Evolutionary conservation across 2,113 vertebrate genomes (phyloP).

Genomic region (Myrmecobius fasciatus): DNA sequence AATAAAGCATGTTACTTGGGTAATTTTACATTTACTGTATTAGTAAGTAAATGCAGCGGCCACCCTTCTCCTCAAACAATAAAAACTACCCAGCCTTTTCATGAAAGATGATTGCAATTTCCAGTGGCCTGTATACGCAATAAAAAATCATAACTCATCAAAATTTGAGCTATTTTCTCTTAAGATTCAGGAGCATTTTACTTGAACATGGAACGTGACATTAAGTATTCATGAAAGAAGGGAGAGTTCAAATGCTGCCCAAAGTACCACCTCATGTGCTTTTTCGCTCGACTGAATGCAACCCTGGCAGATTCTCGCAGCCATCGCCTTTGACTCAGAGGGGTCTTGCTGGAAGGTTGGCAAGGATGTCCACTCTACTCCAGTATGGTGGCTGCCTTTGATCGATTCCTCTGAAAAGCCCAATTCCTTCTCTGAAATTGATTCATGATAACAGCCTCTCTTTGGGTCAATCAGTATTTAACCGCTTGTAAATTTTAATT

Average conservation of each 20-base stretch:
- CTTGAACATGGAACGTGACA: constrained; percentile 74
- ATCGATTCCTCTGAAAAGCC: constrained; percentile 65
- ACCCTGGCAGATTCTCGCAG: constrained; percentile 48
- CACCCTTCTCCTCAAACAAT: constrained; percentile 75
- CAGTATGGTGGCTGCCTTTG: constrained; percentile 61
- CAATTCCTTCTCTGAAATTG: constrained; percentile 72
- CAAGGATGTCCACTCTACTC: background rate
- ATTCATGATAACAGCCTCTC: constrained; percentile 79
- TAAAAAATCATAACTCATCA: constrained; percentile 82
- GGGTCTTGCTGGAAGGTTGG: constrained; percentile 14
- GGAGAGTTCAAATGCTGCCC: constrained; percentile 73
- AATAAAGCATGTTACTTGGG: constrained; percentile 76
- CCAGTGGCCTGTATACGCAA: constrained; percentile 73
- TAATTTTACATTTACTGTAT: constrained; percentile 78
- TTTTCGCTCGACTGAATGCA: constrained; percentile 80
- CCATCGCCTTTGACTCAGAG: constrained; percentile 36
- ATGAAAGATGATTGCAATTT: constrained; percentile 86
- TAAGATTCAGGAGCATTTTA: constrained; percentile 78
- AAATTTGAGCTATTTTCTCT: constrained; percentile 85
- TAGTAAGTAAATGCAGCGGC: constrained; percentile 79
- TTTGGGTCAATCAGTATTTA: constrained; percentile 82
- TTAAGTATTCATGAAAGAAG: constrained; percentile 85
- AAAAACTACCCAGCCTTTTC: constrained; percentile 79
- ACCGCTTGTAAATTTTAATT: constrained; percentile 83
- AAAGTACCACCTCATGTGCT: constrained; percentile 78